phyloP scores from a whole-genome alignment of 2,113 vertebrate genomes.

The Vulpes lagopus region DNA sequence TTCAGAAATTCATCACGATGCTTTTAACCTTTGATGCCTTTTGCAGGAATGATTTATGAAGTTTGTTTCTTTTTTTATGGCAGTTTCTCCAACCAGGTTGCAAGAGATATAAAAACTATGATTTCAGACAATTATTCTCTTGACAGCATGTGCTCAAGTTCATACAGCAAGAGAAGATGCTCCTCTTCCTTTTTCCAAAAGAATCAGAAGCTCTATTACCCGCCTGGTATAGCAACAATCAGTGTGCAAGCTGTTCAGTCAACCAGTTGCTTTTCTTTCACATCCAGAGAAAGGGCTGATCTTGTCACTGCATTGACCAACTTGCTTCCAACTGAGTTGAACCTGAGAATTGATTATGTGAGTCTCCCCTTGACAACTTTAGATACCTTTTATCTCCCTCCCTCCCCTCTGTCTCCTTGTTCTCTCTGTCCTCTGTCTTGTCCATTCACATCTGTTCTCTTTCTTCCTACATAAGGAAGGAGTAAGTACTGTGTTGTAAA shows the following conservation, averaged over 20 bases:
- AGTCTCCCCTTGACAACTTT: background rate
- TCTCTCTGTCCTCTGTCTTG: background rate
- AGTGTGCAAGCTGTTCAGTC: background rate
- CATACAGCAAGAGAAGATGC: background rate
- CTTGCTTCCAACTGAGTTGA: background rate
- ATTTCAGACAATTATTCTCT: conserved; percentile 73
- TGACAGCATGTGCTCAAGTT: conserved; percentile 61
- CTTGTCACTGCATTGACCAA: background rate
- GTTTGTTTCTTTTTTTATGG: conserved; percentile 76
- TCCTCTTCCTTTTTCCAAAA: background rate
- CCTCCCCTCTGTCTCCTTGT: background rate
- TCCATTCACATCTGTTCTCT: background rate
- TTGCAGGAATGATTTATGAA: conserved; percentile 76
- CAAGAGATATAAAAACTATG: conserved; percentile 67
- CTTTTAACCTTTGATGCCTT: conserved; percentile 83
- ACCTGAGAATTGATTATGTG: background rate
- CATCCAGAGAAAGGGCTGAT: background rate
- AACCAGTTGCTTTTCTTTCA: background rate
- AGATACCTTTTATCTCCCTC: background rate
- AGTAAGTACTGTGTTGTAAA: background rate
- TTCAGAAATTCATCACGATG: conserved; percentile 77
- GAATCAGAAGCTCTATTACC: background rate
- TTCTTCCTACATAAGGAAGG: background rate
- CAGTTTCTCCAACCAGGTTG: conserved; percentile 55
- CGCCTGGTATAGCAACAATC: background rate